Conservation (phyloP, 2,888 invertebrate species). For the Pycnomerus fuliginosus region DNA sequence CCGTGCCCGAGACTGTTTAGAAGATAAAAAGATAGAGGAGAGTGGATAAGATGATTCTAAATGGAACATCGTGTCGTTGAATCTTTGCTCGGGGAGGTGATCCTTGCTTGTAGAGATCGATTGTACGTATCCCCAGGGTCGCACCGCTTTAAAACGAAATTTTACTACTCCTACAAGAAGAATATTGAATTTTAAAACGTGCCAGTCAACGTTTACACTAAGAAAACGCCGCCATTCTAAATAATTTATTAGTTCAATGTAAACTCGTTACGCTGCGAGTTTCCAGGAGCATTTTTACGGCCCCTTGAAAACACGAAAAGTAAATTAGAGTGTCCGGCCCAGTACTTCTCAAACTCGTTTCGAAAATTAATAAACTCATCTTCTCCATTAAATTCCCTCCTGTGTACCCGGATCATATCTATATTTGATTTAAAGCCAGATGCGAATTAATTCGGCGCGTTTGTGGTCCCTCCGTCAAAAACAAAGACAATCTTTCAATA, state of each 20-base stretch:
- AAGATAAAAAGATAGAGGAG: constrained; percentile 35
- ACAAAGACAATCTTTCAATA: constrained; percentile 27
- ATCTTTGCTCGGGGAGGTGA: constrained; percentile 37
- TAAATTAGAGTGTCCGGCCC: no score
- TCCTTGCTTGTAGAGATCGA: constrained; percentile 37
- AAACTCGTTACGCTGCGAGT: no score
- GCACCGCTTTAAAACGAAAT: constrained; percentile 30
- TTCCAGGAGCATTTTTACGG: no score
- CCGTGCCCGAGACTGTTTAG: constrained; percentile 33
- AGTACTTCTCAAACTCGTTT: no score
- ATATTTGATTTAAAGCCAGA: no score
- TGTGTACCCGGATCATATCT: no score
- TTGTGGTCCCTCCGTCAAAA: constrained; percentile 18
- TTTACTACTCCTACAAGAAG: constrained; percentile 26
- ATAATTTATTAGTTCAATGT: no score
- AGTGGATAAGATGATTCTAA: constrained; percentile 38
- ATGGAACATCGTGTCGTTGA: constrained; percentile 38
- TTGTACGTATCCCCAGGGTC: constrained; percentile 37
- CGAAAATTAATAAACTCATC: no score
- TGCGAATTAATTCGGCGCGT: constrained; percentile 28
- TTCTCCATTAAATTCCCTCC: no score
- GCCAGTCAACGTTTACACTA: background rate
- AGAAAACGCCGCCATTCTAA: no score
- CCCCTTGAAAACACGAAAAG: no score
- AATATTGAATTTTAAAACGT: constrained; percentile 32